Evolutionary conservation across 2,888 invertebrate species (phyloP), one percentile per base, ranked within the genome.

Genomic region (Toxonevra muliebris): DNA sequence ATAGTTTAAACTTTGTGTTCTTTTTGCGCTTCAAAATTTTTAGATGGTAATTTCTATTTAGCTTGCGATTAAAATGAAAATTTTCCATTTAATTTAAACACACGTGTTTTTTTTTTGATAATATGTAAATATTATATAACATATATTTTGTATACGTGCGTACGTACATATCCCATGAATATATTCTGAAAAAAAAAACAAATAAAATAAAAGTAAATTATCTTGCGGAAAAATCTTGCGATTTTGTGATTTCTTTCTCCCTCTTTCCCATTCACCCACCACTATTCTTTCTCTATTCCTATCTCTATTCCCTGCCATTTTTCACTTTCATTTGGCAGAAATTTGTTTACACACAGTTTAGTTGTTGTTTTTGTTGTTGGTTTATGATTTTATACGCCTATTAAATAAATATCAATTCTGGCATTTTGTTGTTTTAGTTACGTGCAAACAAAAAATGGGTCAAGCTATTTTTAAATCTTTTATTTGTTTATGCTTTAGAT

Each of bases 301-400:
- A 2, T 30, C 30, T 30, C 7, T 30, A 30, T 30, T 30, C 30
- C 30, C 30, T 30, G 30, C 30, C 30, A 7, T 30, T 30, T 30
- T 30, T 30, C 30, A 30, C 30, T 30, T 30, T 30, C 30, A 30
- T 30, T 30, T 30, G 30, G 30, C 7, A 30, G 30, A 2, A 7
- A 30, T 30, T 30, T 30, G 30, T 30, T 30, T 30, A 30, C 30
- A 4, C 30, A 30, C 30, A 4, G 30, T 7, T 30, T 30, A 30
- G 7, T 30, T 30, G 30, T 7, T 30, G 30, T 30, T 30, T 50
- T 13, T 17, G 48, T 30, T 30, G 50, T 19, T 43, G 30, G 61
- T 61, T 61, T 61, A 61, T 52, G 11, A 17, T 52, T 61, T 11
- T 61, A 40, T 52, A 52, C 12, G 50, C 50, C 61, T 13, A 61